Evolutionary conservation across 1,140 invertebrate genomes (phyloP).

Genomic region (Oppia nitens): DNA sequence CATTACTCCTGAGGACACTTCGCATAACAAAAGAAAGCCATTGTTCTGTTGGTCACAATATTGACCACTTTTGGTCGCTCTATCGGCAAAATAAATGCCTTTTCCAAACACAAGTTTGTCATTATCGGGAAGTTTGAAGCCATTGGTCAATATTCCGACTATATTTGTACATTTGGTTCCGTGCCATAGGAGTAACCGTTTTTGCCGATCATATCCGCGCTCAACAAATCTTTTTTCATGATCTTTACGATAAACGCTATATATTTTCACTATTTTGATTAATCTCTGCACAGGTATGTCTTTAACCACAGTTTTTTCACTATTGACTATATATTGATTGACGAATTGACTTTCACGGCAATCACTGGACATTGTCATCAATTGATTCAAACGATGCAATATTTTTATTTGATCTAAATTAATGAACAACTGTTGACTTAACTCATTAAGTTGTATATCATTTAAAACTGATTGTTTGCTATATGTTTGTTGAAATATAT

Average conservation of each 20-base stretch:
- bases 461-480: not conserved
- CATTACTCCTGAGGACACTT: not conserved
- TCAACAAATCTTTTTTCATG: not conserved
- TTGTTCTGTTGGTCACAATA: not conserved
- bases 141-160: not conserved
- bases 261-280: not conserved
- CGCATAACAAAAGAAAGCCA: not conserved
- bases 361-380: not conserved
- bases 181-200: not conserved
- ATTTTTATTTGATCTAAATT: not conserved
- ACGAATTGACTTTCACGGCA: not conserved
- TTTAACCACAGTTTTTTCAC: too few species aligned
- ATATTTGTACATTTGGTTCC: not conserved
- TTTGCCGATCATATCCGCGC: not conserved
- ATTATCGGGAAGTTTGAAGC: not conserved
- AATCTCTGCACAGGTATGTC: not conserved
- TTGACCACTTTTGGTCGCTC: not conserved
- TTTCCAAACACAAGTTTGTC: not conserved
- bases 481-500: not conserved
- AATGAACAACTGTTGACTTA: not conserved
- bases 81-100: not conserved
- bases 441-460: not conserved
- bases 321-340: not conserved
- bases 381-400: not conserved
- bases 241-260: not conserved